These are phyloP conservation scores for Emydura subglobosa DNA, from an alignment of 2,113 vertebrate species.

Conservation along the genomic window DNA sequence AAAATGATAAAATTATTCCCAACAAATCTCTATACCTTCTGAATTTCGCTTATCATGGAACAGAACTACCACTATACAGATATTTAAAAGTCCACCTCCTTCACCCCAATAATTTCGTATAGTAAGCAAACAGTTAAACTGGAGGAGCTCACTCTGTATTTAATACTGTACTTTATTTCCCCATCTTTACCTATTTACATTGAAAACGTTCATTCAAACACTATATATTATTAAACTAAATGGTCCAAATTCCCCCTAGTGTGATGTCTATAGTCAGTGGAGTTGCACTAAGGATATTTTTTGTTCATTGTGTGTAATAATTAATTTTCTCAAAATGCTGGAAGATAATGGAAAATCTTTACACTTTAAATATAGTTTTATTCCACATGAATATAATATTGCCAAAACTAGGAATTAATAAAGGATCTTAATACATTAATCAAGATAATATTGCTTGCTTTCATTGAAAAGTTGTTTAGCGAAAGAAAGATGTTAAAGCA, in stretches of 20 bases:
- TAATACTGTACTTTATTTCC: background rate
- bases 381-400: background rate
- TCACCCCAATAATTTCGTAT: background rate
- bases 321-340: conserved; percentile 7
- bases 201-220: background rate
- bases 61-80: background rate
- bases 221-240: background rate
- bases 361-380: background rate
- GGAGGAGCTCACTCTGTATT: background rate
- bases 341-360: conserved; percentile 16
- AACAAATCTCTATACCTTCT: background rate
- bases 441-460: background rate
- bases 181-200: background rate
- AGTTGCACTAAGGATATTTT: background rate
- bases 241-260: background rate
- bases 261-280: background rate
- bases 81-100: background rate
- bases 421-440: conserved; percentile 30
- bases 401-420: background rate
- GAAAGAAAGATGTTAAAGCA: background rate
- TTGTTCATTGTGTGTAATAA: background rate
- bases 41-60: background rate
- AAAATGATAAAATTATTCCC: background rate
- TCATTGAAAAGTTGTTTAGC: background rate
- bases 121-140: background rate